A percentile compares a stretch with the other conserved stretches of the same genome.
These are phyloP conservation scores for Phytoseiulus persimilis DNA, from an alignment of 2,888 invertebrate species.

Conservation along the genomic window DNA sequence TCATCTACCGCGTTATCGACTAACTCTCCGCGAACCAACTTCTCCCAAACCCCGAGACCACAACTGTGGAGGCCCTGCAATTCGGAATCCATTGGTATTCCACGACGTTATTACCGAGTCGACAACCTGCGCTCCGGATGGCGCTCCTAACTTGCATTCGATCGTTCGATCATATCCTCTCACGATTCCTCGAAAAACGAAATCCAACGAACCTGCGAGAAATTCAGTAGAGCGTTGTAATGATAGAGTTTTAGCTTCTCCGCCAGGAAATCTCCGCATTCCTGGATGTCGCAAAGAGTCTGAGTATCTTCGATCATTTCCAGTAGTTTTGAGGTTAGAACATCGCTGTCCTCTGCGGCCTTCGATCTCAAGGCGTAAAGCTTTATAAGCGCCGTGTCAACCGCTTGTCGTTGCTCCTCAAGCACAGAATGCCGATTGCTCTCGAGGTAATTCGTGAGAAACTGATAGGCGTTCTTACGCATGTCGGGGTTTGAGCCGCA, in stretches of 20 bases:
- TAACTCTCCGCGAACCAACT: neutral
- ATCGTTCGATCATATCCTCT: neutral
- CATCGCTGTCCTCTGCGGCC: conserved; percentile 45
- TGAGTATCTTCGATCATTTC: conserved; percentile 47
- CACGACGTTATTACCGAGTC: no score
- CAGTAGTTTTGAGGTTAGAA: conserved; percentile 49
- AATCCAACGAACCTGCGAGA: conserved; percentile 43
- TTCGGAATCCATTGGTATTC: neutral
- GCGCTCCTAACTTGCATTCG: neutral
- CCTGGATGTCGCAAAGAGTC: conserved; percentile 49
- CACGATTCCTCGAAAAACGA: conserved; percentile 44
- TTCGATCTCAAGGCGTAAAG: conserved; percentile 48
- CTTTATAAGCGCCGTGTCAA: conserved; percentile 52
- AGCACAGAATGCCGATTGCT: conserved; percentile 39
- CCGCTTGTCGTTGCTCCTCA: conserved; percentile 49
- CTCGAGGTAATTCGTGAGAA: conserved; percentile 34
- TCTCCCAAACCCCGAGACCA: conserved; percentile 28
- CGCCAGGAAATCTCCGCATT: conserved; percentile 52
- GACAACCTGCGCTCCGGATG: no score
- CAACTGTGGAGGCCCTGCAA: conserved; percentile 11
- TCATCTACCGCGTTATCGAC: neutral
- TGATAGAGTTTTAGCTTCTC: conserved; percentile 50
- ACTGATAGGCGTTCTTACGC: conserved; percentile 39
- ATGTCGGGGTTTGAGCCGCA: conserved; percentile 26
- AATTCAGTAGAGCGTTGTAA: conserved; percentile 51